These are phyloP conservation scores for Pentamera pediparva DNA, from an alignment of 53 echinoderm and acorn worm genomes.

Conservation along the genomic window DNA sequence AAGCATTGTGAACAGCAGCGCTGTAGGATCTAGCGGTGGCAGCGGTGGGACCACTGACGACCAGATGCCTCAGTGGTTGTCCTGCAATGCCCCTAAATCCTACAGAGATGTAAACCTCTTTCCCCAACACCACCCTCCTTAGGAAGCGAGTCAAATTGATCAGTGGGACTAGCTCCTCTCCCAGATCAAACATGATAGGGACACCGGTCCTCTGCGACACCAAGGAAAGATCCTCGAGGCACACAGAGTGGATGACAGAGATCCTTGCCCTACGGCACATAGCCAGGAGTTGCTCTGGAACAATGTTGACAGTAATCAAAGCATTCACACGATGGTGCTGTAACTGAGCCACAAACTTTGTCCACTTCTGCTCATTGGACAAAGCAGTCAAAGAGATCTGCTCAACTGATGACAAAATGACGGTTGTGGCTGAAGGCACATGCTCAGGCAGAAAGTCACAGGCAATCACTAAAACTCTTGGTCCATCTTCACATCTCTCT, in stretches of 20 bases:
- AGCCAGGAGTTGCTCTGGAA: slow-evolving; percentile 4
- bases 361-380: background rate
- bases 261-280: background rate
- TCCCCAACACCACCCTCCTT: background rate
- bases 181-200: background rate
- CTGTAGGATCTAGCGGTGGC: slow-evolving; percentile 3
- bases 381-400: background rate
- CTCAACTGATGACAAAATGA: background rate
- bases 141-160: background rate
- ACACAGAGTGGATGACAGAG: slow-evolving; percentile 12
- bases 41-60: slow-evolving; percentile 1
- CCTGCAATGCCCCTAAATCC: background rate
- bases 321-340: background rate
- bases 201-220: background rate
- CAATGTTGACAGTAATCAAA: background rate
- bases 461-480: background rate
- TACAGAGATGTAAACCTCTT: background rate
- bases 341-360: background rate
- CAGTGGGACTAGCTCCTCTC: background rate
- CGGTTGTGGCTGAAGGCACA: background rate
- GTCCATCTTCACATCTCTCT: background rate
- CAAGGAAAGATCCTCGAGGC: background rate
- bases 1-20: background rate
- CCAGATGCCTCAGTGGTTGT: background rate
- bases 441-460: background rate